Evolutionary conservation across 2,797 vertebrate species (phyloP), one percentile per base, ranked within the genome.

Genomic region (Chromobotia macracanthus): DNA sequence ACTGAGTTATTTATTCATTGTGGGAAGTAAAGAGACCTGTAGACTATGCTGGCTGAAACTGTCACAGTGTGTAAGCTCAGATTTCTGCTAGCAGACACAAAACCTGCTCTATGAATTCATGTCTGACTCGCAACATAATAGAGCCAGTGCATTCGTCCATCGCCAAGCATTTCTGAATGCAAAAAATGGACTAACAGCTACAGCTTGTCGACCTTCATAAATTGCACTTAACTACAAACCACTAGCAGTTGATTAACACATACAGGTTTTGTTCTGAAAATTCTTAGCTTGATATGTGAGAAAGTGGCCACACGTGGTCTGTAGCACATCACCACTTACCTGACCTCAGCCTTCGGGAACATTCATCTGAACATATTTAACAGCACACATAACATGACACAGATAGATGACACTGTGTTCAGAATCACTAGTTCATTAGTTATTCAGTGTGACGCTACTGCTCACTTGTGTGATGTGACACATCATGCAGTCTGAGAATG

Each of bases 401-500:
- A 73, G 50, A 77, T 38, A 53, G 13, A 61, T 35, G n/a, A 78
- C 72, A 60, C 56, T 70, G n/a, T 19, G 53, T 85, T 82, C 61
- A 82, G 48, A 18, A 8, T 77, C 41, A 28, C 41, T 16, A 23
- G 58, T 60, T 51, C n/a, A 15, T 63, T 69, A 4, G 7, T 73
- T 63, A 58, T 61, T 75, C 74, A 64, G 69, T 68, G 51, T 67
- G 58, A 35, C 8, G 8, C 60, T 72, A 46, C 35, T 21, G 69
- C 60, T 67, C 1, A 19, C 12, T 77, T 44, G 48, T 77, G 79
- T 80, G 79, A 84, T 83, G 85, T 84, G 75, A 89, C 87, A 86
- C 55, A 85, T 82, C 91, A 92, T 92, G 91, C 91, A 88, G 55
- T 79, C 84, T 83, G 83, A 73, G 72, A 79, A 68, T 63, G 73